A percentile compares a stretch with the other conserved stretches of the same genome.
Conservation (phyloP, 1,140 invertebrate genomes). For the Bombus superbus region DNA sequence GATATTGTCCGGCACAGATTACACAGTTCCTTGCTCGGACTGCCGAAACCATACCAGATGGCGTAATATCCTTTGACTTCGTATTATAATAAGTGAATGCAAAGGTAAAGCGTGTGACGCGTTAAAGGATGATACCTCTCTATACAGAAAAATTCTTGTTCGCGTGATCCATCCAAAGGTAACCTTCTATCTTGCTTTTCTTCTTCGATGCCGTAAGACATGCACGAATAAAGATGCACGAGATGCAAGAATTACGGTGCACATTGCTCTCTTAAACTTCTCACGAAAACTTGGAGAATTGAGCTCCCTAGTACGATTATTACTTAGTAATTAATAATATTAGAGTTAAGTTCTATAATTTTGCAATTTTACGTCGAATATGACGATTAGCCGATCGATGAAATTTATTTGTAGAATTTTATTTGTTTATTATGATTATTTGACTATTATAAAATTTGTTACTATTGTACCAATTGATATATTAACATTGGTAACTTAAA, state of each 20-base stretch:
- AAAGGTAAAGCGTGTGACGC: not conserved
- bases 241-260: not conserved
- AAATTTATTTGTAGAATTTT: too few species aligned
- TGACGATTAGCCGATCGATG: fast-evolving
- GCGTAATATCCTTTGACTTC: conserved; percentile 40
- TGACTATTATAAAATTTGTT: too few species aligned
- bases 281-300: not conserved
- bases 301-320: not conserved
- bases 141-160: not conserved
- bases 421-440: too few species aligned
- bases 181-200: too few species aligned
- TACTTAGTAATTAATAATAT: not conserved
- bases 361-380: not conserved
- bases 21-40: conserved; percentile 1
- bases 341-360: not conserved
- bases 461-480: too few species aligned
- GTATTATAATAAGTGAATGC: conserved; percentile 19
- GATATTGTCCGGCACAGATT: conserved; percentile 46
- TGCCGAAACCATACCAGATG: conserved; percentile 17
- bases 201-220: not conserved
- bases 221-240: not conserved
- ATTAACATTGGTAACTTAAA: too few species aligned
- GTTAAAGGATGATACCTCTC: not conserved
- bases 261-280: too few species aligned
- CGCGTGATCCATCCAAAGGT: not conserved